Evolutionary conservation across 2,888 invertebrate species (phyloP).

Genomic region (Norana najaformis): DNA sequence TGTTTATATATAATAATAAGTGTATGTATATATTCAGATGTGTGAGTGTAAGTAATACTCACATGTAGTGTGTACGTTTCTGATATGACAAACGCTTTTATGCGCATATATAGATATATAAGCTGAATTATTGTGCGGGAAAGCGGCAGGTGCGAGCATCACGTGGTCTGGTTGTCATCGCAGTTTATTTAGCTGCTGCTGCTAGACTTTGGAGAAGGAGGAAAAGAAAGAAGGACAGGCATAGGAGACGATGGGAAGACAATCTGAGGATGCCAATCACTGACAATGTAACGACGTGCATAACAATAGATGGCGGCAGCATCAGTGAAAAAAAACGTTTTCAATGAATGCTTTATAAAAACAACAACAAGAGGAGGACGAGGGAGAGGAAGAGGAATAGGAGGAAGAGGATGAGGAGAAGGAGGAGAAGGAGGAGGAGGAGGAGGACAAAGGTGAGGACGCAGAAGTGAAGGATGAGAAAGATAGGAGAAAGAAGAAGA

Average conservation of each 20-base stretch:
- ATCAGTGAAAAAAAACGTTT: slow-evolving; percentile 4
- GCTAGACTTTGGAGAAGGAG: background rate
- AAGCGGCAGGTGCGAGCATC: background rate
- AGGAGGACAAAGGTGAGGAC: too few relatives aligned
- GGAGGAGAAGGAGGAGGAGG: too few relatives aligned
- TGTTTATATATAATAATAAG: background rate
- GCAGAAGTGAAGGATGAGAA: background rate
- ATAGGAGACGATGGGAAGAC: background rate
- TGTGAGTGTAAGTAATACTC: background rate
- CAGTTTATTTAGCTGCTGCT: background rate
- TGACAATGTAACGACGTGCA: background rate
- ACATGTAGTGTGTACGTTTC: too few relatives aligned
- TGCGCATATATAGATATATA: background rate
- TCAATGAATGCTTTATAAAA: background rate
- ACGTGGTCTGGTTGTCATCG: background rate
- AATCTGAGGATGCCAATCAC: background rate
- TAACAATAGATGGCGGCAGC: background rate
- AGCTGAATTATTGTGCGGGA: background rate
- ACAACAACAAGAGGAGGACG: too few relatives aligned
- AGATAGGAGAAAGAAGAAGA: slow-evolving; percentile 14
- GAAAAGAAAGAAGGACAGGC: background rate
- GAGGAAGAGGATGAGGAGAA: too few relatives aligned
- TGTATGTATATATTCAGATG: background rate
- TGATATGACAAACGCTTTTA: too few relatives aligned
- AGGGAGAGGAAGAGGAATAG: too few relatives aligned